Evolutionary conservation across 2,797 vertebrate genomes (phyloP).

Genomic region (Apodemus agrarius): DNA sequence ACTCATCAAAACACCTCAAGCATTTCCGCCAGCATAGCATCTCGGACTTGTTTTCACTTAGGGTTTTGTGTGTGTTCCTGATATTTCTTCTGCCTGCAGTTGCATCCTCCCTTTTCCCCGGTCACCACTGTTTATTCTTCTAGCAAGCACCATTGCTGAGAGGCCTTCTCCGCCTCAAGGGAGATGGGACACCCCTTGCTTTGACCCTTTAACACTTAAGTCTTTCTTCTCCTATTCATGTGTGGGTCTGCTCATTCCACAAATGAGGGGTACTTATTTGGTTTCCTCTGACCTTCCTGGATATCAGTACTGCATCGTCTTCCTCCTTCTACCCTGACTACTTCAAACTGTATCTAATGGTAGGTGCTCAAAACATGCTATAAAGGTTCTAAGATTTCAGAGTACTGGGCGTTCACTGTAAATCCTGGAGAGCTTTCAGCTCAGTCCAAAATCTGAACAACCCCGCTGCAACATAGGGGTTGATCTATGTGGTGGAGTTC

Average conservation of each 20-base stretch:
- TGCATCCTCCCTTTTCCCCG: background rate
- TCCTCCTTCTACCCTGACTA: background rate
- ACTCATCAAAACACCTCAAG: background rate
- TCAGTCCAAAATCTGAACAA: background rate
- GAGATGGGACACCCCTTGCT: background rate
- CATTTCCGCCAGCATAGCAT: background rate
- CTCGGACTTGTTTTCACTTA: background rate
- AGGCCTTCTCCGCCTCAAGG: background rate
- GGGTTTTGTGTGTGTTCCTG: background rate
- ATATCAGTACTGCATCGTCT: background rate
- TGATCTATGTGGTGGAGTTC: background rate
- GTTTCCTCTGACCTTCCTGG: background rate
- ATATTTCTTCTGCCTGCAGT: background rate
- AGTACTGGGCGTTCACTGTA: background rate
- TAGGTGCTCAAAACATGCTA: background rate
- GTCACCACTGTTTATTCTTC: background rate
- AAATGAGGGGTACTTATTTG: background rate
- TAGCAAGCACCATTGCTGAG: background rate
- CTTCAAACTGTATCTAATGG: background rate
- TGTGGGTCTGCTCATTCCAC: background rate
- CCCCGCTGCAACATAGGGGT: accelerated
- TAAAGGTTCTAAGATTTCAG: background rate
- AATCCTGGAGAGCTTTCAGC: background rate
- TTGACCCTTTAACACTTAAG: background rate
- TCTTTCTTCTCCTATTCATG: background rate